Evolutionary conservation across 2,797 vertebrate genomes (phyloP), one percentile per base, ranked within the genome.

Genomic region (Leuciscus waleckii): DNA sequence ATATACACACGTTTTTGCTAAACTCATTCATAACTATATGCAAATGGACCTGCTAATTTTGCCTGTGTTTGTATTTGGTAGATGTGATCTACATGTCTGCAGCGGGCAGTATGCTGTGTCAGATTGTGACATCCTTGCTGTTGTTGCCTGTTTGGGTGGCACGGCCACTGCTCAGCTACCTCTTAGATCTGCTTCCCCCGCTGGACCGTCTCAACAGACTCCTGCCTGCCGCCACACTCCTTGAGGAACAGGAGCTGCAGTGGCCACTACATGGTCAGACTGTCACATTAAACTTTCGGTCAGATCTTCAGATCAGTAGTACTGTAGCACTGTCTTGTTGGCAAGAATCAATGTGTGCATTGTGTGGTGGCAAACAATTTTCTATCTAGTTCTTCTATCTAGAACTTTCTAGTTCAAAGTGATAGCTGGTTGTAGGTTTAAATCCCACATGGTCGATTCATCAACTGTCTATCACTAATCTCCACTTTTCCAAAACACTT

Each of bases 201-300:
- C 94, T 99, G 88, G 98, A 99, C 93, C 93, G 95, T 79, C 96
- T 99, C 82, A 99, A 99, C 91, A 94, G 97, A 58, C 95, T 98
- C 58, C 90, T 99, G 87, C 98, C 98, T 1, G 98, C 98, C 7
- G 98, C 98, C 2, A 90, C 93, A 32, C 97, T 97, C 58, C 92
- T 99, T 91, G 98, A 99, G 92, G 98, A 99, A 91, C 98, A 99
- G 90, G 98, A 99, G 91, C 92, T 99, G 89, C 98, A 99, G 92
- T 99, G 98, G 98, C 98, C 98, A 79, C 96, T 99, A 83, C 97
- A 99, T 83, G 98, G 98, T 98, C 91, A 93, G 95, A 74, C 26
- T 5, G 76, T 56, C 58, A n/a, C 6, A 1, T 67, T 56, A 10
- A 51, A 3, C 5, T 69, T 35, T 43, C 5, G 0, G 2, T 63